Conservation (phyloP, 2,113 vertebrate species). For the Bujurquina vittata region DNA sequence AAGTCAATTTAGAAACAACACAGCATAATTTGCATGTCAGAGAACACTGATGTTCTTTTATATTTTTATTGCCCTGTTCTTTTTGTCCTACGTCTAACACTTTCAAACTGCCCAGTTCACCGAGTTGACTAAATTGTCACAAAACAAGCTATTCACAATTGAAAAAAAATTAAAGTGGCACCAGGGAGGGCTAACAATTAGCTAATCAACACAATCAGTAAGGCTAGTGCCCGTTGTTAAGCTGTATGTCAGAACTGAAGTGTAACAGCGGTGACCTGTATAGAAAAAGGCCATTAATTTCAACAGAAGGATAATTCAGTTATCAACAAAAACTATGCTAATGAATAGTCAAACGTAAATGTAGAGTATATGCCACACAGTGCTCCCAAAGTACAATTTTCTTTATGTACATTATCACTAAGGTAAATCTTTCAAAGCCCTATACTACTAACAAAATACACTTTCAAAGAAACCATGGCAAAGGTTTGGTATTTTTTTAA, state of each 20-base stretch:
- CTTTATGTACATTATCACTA: background rate
- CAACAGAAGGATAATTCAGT: conserved; percentile 40
- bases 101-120: background rate
- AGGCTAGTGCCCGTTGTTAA: background rate
- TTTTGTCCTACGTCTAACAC: background rate
- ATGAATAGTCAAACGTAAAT: background rate
- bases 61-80: background rate
- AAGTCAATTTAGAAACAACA: background rate
- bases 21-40: background rate
- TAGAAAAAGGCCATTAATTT: conserved; percentile 36
- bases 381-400: background rate
- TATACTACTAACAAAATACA: background rate
- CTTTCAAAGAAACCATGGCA: no score
- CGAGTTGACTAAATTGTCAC: background rate
- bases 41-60: background rate
- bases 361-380: background rate
- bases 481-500: background rate
- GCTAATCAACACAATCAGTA: background rate
- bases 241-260: background rate
- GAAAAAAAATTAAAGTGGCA: background rate
- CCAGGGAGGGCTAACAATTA: background rate
- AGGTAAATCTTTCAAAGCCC: background rate
- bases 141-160: background rate
- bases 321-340: conserved; percentile 32
- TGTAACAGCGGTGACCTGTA: no score